Evolutionary conservation across 2,797 vertebrate species (phyloP).

Genomic region (Kryptolebias ocellatus): DNA sequence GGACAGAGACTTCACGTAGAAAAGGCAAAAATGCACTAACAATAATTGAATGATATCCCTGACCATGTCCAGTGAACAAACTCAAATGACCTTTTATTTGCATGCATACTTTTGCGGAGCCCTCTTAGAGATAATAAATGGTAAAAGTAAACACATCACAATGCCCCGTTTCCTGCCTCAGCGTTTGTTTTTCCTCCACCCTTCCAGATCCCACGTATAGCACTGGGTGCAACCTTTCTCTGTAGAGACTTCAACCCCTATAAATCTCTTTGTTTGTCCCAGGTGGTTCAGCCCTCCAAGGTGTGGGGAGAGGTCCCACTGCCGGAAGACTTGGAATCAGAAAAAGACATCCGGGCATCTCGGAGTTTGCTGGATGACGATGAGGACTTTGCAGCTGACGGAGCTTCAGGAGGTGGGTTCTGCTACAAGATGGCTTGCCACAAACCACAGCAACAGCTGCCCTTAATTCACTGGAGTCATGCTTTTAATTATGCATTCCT

Average conservation of each 20-base stretch:
- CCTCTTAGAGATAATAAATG: slow-evolving; percentile 59
- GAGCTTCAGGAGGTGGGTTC: slow-evolving; percentile 81
- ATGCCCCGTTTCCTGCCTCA: slow-evolving; percentile 50
- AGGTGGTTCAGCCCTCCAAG: slow-evolving; percentile 83
- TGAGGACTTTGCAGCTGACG: slow-evolving; percentile 81
- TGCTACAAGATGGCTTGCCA: slow-evolving; percentile 4
- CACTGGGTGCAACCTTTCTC: slow-evolving; percentile 54
- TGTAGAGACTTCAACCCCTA: slow-evolving; percentile 54
- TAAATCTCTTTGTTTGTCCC: slow-evolving; percentile 68
- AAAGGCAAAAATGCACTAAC: neutral
- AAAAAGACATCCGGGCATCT: slow-evolving; percentile 54
- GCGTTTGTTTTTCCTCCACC: slow-evolving; percentile 61
- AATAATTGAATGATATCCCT: slow-evolving; percentile 5
- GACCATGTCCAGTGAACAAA: neutral
- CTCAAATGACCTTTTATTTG: slow-evolving; percentile 34
- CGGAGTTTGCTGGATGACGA: slow-evolving; percentile 79
- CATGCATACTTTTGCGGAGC: slow-evolving; percentile 12
- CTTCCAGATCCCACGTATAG: slow-evolving; percentile 40
- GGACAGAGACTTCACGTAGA: slow-evolving; percentile 4
- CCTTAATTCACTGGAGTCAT: slow-evolving; percentile 33
- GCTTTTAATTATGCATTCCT: slow-evolving; percentile 44
- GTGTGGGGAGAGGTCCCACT: slow-evolving; percentile 84
- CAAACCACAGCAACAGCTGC: slow-evolving; percentile 62
- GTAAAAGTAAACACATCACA: slow-evolving; percentile 65
- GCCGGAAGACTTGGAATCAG: slow-evolving; percentile 79